A percentile compares a stretch with the other conserved stretches of the same genome.
Evolutionary conservation across 2,113 vertebrate genomes (phyloP).

Genomic region (Columba janthina): DNA sequence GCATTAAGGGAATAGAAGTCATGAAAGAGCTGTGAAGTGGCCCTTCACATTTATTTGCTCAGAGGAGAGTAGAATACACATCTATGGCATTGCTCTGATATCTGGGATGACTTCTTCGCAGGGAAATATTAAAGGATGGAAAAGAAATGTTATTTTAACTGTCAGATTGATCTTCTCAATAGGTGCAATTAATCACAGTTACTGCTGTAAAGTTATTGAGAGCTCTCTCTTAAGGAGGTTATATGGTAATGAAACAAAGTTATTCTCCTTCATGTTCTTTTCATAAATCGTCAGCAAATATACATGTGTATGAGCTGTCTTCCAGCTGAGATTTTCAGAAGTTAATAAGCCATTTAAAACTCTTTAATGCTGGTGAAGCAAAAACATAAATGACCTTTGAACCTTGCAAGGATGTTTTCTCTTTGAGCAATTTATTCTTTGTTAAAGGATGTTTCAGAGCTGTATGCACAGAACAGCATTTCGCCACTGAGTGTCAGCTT

Average conservation of each 20-base stretch:
- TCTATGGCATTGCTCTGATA: neutral
- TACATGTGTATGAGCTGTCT: neutral
- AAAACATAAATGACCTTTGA: conserved; percentile 30
- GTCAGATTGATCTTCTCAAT: conserved; percentile 35
- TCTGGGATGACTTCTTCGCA: neutral
- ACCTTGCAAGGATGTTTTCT: neutral
- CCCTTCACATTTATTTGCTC: neutral
- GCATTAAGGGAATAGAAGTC: neutral
- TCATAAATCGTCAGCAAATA: neutral
- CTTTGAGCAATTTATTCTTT: neutral
- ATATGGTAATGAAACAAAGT: conserved; percentile 53
- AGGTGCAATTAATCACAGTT: conserved; percentile 48
- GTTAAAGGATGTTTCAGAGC: neutral
- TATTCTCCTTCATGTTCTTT: conserved; percentile 23
- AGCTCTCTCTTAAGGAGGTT: conserved; percentile 38
- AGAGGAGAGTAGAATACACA: neutral
- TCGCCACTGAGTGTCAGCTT: neutral
- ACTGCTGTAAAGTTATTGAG: conserved; percentile 7
- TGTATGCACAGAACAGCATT: neutral
- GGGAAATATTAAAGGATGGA: neutral
- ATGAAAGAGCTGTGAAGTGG: neutral
- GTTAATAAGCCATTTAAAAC: conserved; percentile 40
- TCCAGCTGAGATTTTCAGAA: conserved; percentile 3
- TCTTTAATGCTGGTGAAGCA: neutral
- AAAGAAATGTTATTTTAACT: conserved; percentile 42